These are phyloP conservation scores for Denticeps clupeoides DNA, from an alignment of 2,797 vertebrate species.

Conservation along the genomic window DNA sequence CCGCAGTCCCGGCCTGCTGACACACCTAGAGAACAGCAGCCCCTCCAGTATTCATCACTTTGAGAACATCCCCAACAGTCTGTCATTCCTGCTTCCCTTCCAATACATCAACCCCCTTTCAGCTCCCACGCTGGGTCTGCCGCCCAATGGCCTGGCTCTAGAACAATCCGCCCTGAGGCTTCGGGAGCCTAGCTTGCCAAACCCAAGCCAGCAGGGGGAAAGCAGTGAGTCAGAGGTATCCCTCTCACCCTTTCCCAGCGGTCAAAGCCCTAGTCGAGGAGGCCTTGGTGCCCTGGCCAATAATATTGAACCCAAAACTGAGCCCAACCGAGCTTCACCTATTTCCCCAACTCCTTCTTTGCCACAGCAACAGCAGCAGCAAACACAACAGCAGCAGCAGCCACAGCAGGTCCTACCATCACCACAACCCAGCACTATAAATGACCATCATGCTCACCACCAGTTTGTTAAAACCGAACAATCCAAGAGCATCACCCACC, in stretches of 20 bases:
- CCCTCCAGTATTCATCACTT: constrained; percentile 99
- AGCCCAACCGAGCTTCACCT: constrained; percentile 81
- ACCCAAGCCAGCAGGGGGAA: constrained; percentile 85
- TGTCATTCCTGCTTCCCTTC: constrained; percentile 94
- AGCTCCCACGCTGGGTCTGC: constrained; percentile 87
- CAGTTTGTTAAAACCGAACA: constrained; percentile 67
- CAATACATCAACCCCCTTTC: constrained; percentile 98
- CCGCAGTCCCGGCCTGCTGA: constrained; percentile 89
- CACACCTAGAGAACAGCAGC: constrained; percentile 93
- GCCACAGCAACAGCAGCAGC: constrained; percentile 51
- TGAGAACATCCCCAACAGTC: constrained; percentile 96
- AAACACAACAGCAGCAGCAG: constrained; percentile 51
- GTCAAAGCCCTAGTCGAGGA: constrained; percentile 80
- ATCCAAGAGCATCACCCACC: constrained; percentile 69
- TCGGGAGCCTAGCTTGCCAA: constrained; percentile 79
- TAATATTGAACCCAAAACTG: constrained; percentile 88
- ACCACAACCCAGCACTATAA: constrained; percentile 39
- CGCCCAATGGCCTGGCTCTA: constrained; percentile 87
- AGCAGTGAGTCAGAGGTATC: constrained; percentile 95
- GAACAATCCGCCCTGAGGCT: constrained; percentile 85
- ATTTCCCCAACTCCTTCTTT: constrained; percentile 74
- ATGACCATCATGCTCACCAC: constrained; percentile 58
- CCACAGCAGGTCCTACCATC: constrained; percentile 47
- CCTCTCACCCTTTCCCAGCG: constrained; percentile 79
- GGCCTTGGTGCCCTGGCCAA: constrained; percentile 74